These are phyloP conservation scores for Apamea monoglypha DNA, from an alignment of 2,888 invertebrate species.

Conservation along the genomic window DNA sequence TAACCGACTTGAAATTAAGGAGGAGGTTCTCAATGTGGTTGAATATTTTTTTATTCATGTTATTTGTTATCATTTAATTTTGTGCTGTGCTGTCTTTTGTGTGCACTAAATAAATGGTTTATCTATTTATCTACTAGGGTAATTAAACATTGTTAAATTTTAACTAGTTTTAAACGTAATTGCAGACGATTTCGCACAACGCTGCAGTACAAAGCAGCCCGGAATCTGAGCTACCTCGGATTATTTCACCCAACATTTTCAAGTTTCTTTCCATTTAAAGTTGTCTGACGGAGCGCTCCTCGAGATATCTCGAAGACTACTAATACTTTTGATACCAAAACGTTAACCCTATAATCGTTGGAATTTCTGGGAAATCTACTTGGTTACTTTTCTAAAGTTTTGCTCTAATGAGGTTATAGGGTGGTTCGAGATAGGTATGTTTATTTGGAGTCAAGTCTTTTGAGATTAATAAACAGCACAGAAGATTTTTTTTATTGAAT, in stretches of 20 bases:
- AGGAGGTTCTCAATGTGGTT: too few relatives aligned
- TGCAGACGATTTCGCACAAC: constrained; percentile 8
- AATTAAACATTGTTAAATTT: not conserved
- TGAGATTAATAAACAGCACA: not conserved
- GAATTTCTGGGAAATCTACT: constrained; percentile 37
- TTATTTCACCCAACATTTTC: constrained; percentile 27
- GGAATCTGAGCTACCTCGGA: constrained; percentile 38
- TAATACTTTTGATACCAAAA: constrained; percentile 36
- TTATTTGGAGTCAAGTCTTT: not conserved
- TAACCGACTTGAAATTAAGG: too few relatives aligned
- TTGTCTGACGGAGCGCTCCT: constrained; percentile 13
- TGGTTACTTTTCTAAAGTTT: constrained; percentile 15
- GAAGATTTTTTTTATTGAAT: not conserved
- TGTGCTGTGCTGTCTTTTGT: too few relatives aligned
- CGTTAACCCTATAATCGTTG: constrained; percentile 29
- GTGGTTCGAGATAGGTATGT: not conserved
- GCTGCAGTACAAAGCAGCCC: constrained; percentile 9
- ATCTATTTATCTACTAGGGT: too few relatives aligned
- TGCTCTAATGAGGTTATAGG: constrained; percentile 2
- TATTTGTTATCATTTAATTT: too few relatives aligned
- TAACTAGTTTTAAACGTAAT: constrained; percentile 23
- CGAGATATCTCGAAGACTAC: constrained; percentile 28
- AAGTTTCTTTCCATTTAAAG: constrained; percentile 37
- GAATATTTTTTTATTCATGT: too few relatives aligned
- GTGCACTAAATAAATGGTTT: too few relatives aligned